These are phyloP conservation scores for Smithornis capensis DNA, from an alignment of 2,113 vertebrate genomes.

Conservation along the genomic window DNA sequence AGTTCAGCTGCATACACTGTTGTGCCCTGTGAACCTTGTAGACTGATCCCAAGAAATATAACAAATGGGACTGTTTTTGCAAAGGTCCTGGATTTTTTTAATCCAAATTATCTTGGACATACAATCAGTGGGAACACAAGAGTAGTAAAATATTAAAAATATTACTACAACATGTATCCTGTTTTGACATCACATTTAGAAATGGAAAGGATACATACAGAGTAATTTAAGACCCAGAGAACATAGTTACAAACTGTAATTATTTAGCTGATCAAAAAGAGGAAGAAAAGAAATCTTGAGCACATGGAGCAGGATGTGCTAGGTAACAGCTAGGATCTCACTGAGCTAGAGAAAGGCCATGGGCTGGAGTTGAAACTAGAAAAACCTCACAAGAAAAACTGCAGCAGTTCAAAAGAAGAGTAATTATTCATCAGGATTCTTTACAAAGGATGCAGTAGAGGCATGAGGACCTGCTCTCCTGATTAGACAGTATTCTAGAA, in stretches of 20 bases:
- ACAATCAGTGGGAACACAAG: background rate
- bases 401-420: background rate
- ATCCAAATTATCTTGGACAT: background rate
- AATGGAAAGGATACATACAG: background rate
- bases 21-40: background rate
- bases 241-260: background rate
- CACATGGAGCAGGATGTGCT: background rate
- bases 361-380: background rate
- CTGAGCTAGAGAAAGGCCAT: background rate
- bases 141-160: background rate
- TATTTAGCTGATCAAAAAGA: background rate
- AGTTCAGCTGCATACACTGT: fast-evolving
- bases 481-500: background rate
- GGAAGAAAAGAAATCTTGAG: background rate
- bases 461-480: background rate
- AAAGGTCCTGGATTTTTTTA: background rate
- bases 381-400: background rate
- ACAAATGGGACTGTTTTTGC: background rate
- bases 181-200: background rate
- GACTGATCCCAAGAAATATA: background rate
- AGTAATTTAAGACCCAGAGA: background rate
- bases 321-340: background rate
- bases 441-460: background rate
- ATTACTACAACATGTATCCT: background rate
- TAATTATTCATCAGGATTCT: background rate